Conservation (phyloP, 1,140 invertebrate species). For the Calliphora vicina region DNA sequence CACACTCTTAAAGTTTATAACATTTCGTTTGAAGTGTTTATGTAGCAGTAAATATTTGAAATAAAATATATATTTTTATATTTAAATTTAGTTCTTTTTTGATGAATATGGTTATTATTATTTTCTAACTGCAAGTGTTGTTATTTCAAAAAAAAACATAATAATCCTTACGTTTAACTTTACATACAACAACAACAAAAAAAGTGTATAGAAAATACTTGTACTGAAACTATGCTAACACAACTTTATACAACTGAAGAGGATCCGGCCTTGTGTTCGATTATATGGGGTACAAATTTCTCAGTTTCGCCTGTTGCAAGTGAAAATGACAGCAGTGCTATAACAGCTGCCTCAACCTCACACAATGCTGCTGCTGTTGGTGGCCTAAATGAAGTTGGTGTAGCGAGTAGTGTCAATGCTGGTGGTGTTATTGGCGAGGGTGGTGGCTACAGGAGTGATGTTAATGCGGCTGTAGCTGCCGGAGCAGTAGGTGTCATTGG, state of each 20-base stretch:
- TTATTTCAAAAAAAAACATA: background rate
- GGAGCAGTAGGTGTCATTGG: constrained; percentile 23
- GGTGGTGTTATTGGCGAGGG: background rate
- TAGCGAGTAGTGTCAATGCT: background rate
- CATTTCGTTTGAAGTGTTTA: background rate
- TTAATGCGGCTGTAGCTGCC: constrained; percentile 19
- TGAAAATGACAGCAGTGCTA: constrained; percentile 36
- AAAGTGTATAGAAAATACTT: background rate
- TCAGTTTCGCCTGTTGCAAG: constrained; percentile 42
- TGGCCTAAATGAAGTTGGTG: background rate
- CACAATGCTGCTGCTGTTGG: constrained; percentile 2
- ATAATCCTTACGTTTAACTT: background rate
- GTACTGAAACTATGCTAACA: constrained; percentile 52
- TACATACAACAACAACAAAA: too few species aligned
- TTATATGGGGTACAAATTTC: constrained; percentile 58
- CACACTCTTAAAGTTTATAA: background rate
- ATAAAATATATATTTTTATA: too few species aligned
- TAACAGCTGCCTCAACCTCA: constrained; percentile 8
- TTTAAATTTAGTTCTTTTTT: too few species aligned
- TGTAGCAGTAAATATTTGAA: background rate
- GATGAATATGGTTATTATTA: too few species aligned
- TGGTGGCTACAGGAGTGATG: background rate
- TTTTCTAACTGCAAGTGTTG: too few species aligned
- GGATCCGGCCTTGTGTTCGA: constrained; percentile 58
- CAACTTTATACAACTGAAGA: constrained; percentile 58